Base-by-base conservation (phyloP, 2,888 invertebrate species). In the Drosophila robusta region DNA sequence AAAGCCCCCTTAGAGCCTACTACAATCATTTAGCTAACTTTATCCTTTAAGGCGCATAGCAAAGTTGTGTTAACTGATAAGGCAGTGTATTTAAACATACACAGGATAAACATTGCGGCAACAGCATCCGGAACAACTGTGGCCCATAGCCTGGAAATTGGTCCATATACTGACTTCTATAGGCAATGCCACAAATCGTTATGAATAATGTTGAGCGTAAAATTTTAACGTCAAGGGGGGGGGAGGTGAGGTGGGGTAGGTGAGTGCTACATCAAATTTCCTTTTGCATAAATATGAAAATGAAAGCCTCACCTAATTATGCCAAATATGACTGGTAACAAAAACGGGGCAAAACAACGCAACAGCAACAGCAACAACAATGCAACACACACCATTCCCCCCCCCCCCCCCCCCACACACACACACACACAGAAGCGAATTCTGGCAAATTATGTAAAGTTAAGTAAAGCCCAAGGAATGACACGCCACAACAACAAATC, bases 161-260 rank as follows among this genome's bases (percentile, higher is more conserved):
- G 44, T 18, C 16, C 44, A 45, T 46, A 47, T 22, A 42, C 69
- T 44, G 64, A 69, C 64, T 58, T 75, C 49, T 34, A 50, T 22
- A 24, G 46, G 41, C 71, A 41, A 55, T 49, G 26, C 76, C 82
- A 61, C 65, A 70, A 74, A 71, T 66, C 71, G 71, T 71, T 76
- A 66, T 75, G 83, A 80, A 83, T 80, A 82, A 83, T 71, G 83
- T 73, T 26, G 29, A 60, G 63, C 58, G 51, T 54, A 62, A 64
- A 63, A 67, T 75, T 46, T 65, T 12, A 47, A 44, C 44, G 44
- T 34, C 41, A 14, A 14, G 44, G 18, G 32, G 18, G 9, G 22
- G 0, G 22, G 11, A 14, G 4, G 9, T 3, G 12, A 2, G 11
- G 2, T 3, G 36, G n/a, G 7, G 2, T 6, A 0, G n/a, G 14